Conservation (phyloP, 2,797 vertebrate genomes). For the Perodicticus potto region DNA sequence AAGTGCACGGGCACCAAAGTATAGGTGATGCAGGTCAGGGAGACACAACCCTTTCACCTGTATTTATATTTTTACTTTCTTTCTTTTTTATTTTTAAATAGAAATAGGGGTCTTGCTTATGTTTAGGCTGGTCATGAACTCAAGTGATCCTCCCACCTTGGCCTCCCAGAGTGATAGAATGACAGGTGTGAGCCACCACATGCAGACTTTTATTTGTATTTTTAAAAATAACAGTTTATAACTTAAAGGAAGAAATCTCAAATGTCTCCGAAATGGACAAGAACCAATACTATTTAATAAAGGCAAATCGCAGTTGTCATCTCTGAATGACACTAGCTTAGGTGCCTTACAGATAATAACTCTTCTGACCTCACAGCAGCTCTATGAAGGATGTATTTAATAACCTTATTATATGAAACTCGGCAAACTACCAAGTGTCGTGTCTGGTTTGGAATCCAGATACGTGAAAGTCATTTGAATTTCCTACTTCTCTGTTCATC, state of each 20-base stretch:
- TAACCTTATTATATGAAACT: background rate
- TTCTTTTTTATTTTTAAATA: background rate
- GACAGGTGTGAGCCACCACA: no score
- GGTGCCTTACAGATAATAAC: background rate
- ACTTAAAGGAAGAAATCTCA: background rate
- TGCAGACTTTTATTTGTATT: background rate
- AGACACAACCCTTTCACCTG: background rate
- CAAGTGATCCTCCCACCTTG: no score
- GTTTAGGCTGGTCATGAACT: no score
- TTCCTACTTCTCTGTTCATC: background rate
- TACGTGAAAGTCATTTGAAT: background rate
- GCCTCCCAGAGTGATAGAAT: no score
- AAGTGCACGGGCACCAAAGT: background rate
- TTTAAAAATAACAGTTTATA: constrained; percentile 12
- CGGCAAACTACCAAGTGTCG: background rate
- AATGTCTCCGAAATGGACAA: background rate
- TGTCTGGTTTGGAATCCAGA: constrained; percentile 1
- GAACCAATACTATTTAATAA: constrained; percentile 9
- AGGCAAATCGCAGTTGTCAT: background rate
- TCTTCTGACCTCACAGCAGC: background rate
- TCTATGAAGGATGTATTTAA: background rate
- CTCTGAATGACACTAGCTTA: background rate
- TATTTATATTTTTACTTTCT: background rate
- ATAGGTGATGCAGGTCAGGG: background rate
- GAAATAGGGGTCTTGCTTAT: no score